A percentile compares a stretch with the other conserved stretches of the same genome.
Evolutionary conservation across 2,888 invertebrate genomes (phyloP).

Genomic region (Drosophila neotestacea): DNA sequence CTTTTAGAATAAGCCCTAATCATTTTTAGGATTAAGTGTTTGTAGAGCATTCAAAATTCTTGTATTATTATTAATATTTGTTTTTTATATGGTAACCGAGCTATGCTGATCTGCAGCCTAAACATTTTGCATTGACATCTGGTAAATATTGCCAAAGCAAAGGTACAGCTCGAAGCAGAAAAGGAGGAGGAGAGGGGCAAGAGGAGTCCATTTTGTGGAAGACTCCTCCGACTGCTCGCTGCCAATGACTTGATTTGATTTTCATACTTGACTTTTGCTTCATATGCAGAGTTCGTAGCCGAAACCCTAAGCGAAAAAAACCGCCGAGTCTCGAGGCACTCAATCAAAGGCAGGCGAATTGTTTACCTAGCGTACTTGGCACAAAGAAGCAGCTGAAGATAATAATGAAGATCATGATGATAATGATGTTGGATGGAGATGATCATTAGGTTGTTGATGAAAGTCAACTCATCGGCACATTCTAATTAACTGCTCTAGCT

Average conservation of each 20-base stretch:
- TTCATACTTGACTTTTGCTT: slow-evolving; percentile 66
- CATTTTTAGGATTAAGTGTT: too few relatives aligned
- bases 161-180: slow-evolving; percentile 56
- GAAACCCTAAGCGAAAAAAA: not conserved
- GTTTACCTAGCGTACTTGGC: slow-evolving; percentile 75
- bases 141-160: slow-evolving; percentile 74
- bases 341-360: slow-evolving; percentile 63
- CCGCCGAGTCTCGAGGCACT: slow-evolving; percentile 52
- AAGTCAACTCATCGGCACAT: slow-evolving; percentile 54
- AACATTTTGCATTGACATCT: slow-evolving; percentile 80
- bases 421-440: slow-evolving; percentile 9
- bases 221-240: slow-evolving; percentile 38
- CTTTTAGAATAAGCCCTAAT: too few relatives aligned
- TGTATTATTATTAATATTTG: not conserved
- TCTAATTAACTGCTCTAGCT: slow-evolving; percentile 82
- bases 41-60: slow-evolving; percentile 44
- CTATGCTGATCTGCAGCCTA: slow-evolving; percentile 59
- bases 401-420: slow-evolving; percentile 22
- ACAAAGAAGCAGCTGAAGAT: slow-evolving; percentile 17
- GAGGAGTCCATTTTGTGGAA: slow-evolving; percentile 6
- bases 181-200: not conserved
- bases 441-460: slow-evolving; percentile 11
- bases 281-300: slow-evolving; percentile 40
- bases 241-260: slow-evolving; percentile 79
- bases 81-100: slow-evolving; percentile 39